phyloP scores from a whole-genome alignment of 2,113 vertebrate species.

The Cyprinodon variegatus region DNA sequence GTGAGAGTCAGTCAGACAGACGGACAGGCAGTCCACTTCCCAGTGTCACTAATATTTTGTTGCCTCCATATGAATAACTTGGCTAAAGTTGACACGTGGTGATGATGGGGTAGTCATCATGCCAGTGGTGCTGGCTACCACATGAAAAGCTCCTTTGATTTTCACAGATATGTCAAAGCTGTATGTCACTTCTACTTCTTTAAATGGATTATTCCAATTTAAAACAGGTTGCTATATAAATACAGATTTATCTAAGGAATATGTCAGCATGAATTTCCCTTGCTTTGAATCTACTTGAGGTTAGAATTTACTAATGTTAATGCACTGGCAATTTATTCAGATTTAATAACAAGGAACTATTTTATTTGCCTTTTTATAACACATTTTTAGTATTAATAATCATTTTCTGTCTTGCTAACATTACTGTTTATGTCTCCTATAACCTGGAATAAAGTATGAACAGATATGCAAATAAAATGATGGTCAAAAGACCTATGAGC shows the following conservation, averaged over 20 bases:
- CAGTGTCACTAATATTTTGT: constrained; percentile 15
- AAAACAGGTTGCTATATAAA: constrained; percentile 4
- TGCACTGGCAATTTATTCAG: no score
- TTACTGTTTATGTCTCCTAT: no score
- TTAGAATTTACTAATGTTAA: background rate
- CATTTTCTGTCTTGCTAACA: no score
- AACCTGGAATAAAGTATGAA: no score
- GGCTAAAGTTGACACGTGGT: constrained; percentile 43
- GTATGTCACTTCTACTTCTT: constrained; percentile 36
- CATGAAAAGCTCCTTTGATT: constrained; percentile 62
- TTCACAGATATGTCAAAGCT: constrained; percentile 32
- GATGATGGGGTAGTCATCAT: constrained; percentile 32
- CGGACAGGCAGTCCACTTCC: background rate
- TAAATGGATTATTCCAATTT: constrained; percentile 1
- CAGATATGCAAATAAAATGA: no score
- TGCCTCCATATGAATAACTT: constrained; percentile 57
- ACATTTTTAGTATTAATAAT: no score
- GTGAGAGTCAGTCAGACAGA: background rate
- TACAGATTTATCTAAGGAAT: background rate
- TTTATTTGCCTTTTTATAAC: no score
- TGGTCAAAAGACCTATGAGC: no score
- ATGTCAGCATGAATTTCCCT: background rate
- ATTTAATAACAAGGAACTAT: no score
- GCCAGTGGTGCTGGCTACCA: constrained; percentile 54
- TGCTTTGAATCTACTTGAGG: background rate